Evolutionary conservation across 2,797 vertebrate species (phyloP).

Genomic region (Scolopax rusticola): DNA sequence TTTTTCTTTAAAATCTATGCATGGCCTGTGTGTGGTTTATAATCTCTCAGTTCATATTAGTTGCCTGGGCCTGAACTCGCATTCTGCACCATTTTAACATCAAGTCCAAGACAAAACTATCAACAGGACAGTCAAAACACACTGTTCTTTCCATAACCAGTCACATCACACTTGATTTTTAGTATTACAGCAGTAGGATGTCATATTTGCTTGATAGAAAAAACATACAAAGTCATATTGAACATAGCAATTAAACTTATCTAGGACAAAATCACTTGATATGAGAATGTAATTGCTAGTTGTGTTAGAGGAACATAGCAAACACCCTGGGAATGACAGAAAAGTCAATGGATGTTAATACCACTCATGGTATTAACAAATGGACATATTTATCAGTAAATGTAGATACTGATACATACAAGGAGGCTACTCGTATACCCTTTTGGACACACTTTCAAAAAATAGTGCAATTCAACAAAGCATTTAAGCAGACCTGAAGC

Average conservation of each 20-base stretch:
- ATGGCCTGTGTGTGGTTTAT: not conserved
- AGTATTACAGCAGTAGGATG: not conserved
- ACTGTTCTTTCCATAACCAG: not conserved
- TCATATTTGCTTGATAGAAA: not conserved
- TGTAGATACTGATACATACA: accelerated
- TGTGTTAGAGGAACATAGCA: not conserved
- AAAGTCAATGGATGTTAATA: not conserved
- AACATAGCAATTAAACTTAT: not conserved
- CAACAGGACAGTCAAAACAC: not conserved
- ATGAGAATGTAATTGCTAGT: not conserved
- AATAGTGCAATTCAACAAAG: not conserved
- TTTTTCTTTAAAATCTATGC: not conserved
- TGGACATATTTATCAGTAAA: not conserved
- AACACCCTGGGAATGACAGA: not conserved
- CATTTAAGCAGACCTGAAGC: not conserved
- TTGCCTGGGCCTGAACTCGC: not conserved
- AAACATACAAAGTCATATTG: not conserved
- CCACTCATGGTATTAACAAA: not conserved
- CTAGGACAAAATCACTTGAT: not conserved
- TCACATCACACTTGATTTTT: not conserved
- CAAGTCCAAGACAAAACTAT: not conserved
- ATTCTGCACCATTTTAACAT: not conserved
- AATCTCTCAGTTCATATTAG: not conserved
- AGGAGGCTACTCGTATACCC: not conserved
- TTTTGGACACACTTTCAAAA: not conserved